Base-by-base conservation (phyloP, 2,888 invertebrate genomes). In the Machimus rusticus region DNA sequence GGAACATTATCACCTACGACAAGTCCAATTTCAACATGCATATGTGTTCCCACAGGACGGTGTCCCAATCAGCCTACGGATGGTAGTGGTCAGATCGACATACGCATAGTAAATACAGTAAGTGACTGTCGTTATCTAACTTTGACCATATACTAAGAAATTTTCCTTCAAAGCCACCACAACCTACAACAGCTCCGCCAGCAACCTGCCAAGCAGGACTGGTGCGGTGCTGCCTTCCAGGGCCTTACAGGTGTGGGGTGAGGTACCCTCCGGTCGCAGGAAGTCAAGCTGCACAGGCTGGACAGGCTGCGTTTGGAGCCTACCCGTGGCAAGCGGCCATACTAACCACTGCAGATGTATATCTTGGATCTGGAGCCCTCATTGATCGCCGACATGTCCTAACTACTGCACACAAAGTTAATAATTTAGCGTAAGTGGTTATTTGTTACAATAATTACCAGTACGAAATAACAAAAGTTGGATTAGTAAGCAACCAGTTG, bases 291-390 rank as follows among this genome's bases (percentile, higher is more conserved):
- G 91, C 93, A 0, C 90, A 89, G 19, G 89, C 92, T 39, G 95
- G 95, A 1, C 94, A 95, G 91, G 94, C 96, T 12, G 93, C 93
- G 88, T 95, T 94, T 90, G 96, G 96, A 16, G 95, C 95, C 89
- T 96, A 94, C 92, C 96, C 96, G 2, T 96, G 96, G 96, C 95
- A 95, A 93, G 95, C 95, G 86, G 92, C 95, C 0, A 92, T 95
- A 79, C 91, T 95, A 34, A 94, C 94, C 1, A 93, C 92, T 55
- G 93, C 93, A 89, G 95, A 95, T 90, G 94, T 94, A 88, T 96
- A 95, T 90, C 92, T 96, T 66, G 96, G 96, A 34, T 96, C 96
- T 51, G 96, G 96, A 12, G 96, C 95, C 1, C 93, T 97, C 3
- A 94, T 97, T 76, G 94, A 95, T 90, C 93, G 93, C n/a, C 93